Percentiles rank a stretch among this genome's conserved stretches.
Evolutionary conservation across 1,140 invertebrate species (phyloP).

Genomic region (Diachasmimorpha longicaudata): DNA sequence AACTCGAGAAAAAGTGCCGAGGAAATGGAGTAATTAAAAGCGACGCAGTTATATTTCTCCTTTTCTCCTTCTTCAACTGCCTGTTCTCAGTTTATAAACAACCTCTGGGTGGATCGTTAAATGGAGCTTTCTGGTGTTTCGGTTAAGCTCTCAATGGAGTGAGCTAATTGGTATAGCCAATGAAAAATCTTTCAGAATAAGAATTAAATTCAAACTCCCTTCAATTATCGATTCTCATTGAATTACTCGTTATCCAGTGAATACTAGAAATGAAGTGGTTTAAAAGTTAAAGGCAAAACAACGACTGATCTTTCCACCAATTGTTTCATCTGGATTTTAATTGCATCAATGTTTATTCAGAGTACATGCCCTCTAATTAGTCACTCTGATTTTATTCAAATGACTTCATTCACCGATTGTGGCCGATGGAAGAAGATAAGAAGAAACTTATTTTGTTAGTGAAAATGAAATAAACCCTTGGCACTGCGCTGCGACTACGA

Average conservation of each 20-base stretch:
- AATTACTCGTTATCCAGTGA: background rate
- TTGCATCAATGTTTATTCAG: background rate
- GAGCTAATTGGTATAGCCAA: conserved; percentile 13
- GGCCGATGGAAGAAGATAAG: too few species aligned
- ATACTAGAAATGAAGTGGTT: background rate
- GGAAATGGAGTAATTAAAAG: background rate
- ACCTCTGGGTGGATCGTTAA: conserved; percentile 7
- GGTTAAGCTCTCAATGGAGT: conserved; percentile 3
- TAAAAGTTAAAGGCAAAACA: background rate
- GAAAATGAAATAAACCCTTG: background rate
- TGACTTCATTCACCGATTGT: background rate
- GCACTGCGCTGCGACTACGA: background rate
- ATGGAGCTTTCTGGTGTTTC: conserved; percentile 8
- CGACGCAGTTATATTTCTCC: background rate
- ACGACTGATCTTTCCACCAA: background rate
- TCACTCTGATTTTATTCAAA: background rate
- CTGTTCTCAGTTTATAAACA: conserved; percentile 12
- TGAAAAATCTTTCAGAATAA: conserved; percentile 4
- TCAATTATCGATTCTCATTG: conserved; percentile 11
- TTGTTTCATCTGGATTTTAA: background rate
- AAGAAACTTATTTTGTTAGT: background rate
- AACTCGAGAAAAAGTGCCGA: background rate
- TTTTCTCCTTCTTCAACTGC: background rate
- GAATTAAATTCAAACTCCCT: conserved; percentile 10
- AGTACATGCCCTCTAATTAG: background rate